phyloP scores from a whole-genome alignment of 2,113 vertebrate species.

The Ptilonorhynchus violaceus region DNA sequence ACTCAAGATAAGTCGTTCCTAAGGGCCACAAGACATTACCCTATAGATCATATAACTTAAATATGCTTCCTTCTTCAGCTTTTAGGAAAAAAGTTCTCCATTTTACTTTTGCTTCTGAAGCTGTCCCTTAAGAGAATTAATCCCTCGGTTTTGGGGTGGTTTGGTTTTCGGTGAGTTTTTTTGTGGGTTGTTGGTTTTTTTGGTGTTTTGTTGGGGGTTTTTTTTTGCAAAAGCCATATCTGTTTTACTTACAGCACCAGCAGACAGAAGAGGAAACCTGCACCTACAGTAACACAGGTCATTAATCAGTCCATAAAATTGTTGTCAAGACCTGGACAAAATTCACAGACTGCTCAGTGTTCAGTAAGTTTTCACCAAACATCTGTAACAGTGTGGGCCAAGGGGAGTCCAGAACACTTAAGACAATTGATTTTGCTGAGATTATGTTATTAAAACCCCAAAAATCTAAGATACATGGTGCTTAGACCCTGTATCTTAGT shows the following conservation, averaged over 20 bases:
- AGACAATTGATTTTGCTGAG: not conserved
- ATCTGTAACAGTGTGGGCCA: not conserved
- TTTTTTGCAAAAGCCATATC: not conserved
- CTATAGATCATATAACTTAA: not conserved
- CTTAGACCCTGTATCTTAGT: not conserved
- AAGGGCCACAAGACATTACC: not conserved
- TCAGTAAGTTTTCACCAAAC: not conserved
- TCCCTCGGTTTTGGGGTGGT: not conserved
- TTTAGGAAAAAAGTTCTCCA: not conserved
- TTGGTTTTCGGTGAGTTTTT: not conserved
- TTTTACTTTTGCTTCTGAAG: not conserved
- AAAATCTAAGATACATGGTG: not conserved
- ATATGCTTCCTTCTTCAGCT: not conserved
- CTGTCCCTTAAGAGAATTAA: not conserved
- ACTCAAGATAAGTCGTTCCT: not conserved
- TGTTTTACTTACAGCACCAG: not conserved
- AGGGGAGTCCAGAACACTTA: not conserved
- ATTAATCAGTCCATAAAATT: conserved; percentile 15
- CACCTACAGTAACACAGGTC: not conserved
- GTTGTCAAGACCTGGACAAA: not conserved
- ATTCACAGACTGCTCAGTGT: not conserved
- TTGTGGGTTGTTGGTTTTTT: not conserved
- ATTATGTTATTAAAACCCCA: not conserved
- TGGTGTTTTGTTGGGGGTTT: not conserved
- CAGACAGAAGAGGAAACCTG: conserved; percentile 10